Conservation (phyloP, 2,797 vertebrate species). For the Scolopax bukidnonensis region DNA sequence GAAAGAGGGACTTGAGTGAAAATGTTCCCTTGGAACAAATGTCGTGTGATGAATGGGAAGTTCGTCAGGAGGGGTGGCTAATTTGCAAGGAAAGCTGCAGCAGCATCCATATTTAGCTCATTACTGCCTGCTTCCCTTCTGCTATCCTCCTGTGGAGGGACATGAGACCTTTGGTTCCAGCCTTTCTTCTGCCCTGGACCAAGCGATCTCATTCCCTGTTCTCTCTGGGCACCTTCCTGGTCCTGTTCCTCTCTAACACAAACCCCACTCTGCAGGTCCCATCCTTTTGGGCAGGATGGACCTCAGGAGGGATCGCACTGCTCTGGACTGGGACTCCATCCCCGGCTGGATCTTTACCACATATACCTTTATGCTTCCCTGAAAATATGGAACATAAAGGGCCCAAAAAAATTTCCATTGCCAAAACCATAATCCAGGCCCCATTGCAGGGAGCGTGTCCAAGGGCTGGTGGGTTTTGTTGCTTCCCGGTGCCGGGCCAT, state of each 20-base stretch:
- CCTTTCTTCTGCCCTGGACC: background rate
- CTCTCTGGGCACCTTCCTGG: background rate
- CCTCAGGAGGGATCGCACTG: background rate
- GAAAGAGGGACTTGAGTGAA: background rate
- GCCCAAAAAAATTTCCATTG: background rate
- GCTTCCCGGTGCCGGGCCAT: rapidly evolving
- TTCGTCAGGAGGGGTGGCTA: background rate
- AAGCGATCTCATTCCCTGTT: background rate
- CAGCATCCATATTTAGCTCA: background rate
- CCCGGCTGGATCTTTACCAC: background rate
- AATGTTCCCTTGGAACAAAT: background rate
- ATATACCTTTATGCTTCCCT: background rate
- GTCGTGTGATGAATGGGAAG: background rate
- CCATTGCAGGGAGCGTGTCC: background rate
- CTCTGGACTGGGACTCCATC: background rate
- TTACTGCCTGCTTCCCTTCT: background rate
- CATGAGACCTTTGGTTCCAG: background rate
- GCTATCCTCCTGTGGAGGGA: background rate
- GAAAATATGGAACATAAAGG: background rate
- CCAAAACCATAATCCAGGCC: background rate
- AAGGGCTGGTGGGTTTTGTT: background rate
- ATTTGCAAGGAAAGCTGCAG: background rate
- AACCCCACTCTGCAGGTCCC: rapidly evolving
- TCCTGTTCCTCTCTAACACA: background rate
- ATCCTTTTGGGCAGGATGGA: background rate